Conservation (phyloP, 2,113 vertebrate genomes). For the Piliocolobus tephrosceles region DNA sequence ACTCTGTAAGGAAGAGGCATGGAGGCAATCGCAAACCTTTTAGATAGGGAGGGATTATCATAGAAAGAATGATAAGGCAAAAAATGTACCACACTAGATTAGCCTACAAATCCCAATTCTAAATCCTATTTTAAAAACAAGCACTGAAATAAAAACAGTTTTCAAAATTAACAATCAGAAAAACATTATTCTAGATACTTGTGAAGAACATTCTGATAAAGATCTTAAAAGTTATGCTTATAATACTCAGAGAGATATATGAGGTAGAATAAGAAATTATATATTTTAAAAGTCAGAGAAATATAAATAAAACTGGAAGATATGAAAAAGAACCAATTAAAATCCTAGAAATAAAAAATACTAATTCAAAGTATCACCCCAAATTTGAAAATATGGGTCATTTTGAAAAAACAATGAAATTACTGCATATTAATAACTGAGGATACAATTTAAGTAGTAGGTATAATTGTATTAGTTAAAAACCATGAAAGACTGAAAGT, state of each 20-base stretch:
- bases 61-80: not conserved
- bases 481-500: not conserved
- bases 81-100: not conserved
- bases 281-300: not conserved
- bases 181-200: not conserved
- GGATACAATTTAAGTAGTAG: not conserved
- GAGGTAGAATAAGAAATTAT: not conserved
- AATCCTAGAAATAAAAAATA: not conserved
- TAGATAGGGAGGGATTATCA: not conserved
- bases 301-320: not conserved
- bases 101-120: not conserved
- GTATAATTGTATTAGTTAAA: not conserved
- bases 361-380: not conserved
- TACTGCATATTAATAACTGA: not conserved
- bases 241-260: not conserved
- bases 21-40: not conserved
- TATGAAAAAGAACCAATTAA: not conserved
- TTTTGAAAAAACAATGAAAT: not conserved
- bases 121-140: not conserved
- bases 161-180: not conserved
- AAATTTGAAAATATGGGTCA: not conserved
- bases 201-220: not conserved
- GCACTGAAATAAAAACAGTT: not conserved
- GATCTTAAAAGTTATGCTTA: not conserved
- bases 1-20: not conserved